Evolutionary conservation across 2,113 vertebrate species (phyloP).

Genomic region (Chaetorhynchus papuensis): DNA sequence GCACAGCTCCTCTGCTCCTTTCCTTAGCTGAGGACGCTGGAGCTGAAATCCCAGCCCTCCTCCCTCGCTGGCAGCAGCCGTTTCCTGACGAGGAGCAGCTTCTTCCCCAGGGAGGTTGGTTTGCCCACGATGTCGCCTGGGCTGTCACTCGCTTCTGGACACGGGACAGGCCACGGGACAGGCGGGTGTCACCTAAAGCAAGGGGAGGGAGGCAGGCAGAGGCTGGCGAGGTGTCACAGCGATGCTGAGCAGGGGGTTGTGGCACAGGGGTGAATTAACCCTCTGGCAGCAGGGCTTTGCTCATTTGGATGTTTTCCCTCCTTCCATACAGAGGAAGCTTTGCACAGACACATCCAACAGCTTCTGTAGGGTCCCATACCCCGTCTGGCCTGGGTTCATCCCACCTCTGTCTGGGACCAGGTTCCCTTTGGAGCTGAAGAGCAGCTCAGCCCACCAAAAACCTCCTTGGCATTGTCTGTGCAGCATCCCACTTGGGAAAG

Average conservation of each 20-base stretch:
- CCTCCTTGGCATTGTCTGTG: not conserved
- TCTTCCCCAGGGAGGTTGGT: not conserved
- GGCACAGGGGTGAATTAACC: not conserved
- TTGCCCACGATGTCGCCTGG: not conserved
- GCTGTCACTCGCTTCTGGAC: not conserved
- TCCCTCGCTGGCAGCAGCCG: not conserved
- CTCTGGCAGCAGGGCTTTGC: not conserved
- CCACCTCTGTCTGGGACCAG: not conserved
- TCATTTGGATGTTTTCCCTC: not conserved
- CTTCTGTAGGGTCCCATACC: not conserved
- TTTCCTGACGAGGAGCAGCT: not conserved
- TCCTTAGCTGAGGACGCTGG: not conserved
- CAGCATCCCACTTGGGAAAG: not conserved
- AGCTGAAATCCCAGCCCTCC: not conserved
- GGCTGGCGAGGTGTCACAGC: not conserved
- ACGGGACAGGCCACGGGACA: not conserved
- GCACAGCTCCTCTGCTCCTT: not conserved
- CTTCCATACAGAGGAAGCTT: accelerated
- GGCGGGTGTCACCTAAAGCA: not conserved
- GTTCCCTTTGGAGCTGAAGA: not conserved
- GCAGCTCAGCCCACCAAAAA: not conserved
- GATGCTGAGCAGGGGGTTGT: not conserved
- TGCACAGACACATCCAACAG: not conserved
- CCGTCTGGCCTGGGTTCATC: not conserved
- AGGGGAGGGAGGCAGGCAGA: not conserved